Percentiles rank a stretch among this genome's conserved stretches.
These are phyloP conservation scores for Corvus cornix DNA, from an alignment of 2,113 vertebrate species.

Conservation along the genomic window DNA sequence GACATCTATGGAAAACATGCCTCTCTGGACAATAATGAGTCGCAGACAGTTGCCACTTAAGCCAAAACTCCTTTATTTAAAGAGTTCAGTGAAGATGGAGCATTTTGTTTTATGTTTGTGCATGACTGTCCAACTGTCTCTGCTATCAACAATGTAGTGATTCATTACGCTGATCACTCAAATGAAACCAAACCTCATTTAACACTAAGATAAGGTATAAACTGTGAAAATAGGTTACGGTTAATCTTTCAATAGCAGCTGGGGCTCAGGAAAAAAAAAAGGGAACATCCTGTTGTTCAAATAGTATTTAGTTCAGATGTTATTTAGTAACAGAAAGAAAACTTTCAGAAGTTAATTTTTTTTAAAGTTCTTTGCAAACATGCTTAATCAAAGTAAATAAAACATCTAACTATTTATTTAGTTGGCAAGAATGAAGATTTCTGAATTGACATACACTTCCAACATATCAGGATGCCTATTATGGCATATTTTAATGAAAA, in stretches of 20 bases:
- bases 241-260: constrained; percentile 28
- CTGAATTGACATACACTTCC: not conserved
- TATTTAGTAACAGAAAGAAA: constrained; percentile 54
- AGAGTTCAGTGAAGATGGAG: not conserved
- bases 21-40: not conserved
- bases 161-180: not conserved
- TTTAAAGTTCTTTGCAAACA: not conserved
- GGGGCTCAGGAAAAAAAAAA: not conserved
- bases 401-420: not conserved
- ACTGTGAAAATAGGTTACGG: constrained; percentile 4
- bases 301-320: constrained; percentile 36
- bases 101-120: not conserved
- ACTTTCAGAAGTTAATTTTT: constrained; percentile 12
- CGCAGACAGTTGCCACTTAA: not conserved
- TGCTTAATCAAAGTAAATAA: not conserved
- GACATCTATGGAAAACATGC: not conserved
- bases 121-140: not conserved
- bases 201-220: not conserved
- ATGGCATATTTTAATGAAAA: not conserved
- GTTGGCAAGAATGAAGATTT: not conserved
- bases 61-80: not conserved
- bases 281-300: not conserved
- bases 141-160: not conserved
- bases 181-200: not conserved
- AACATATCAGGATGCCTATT: not conserved